Base-by-base conservation (phyloP, 2,113 vertebrate species). In the Thinocorus orbignyianus region DNA sequence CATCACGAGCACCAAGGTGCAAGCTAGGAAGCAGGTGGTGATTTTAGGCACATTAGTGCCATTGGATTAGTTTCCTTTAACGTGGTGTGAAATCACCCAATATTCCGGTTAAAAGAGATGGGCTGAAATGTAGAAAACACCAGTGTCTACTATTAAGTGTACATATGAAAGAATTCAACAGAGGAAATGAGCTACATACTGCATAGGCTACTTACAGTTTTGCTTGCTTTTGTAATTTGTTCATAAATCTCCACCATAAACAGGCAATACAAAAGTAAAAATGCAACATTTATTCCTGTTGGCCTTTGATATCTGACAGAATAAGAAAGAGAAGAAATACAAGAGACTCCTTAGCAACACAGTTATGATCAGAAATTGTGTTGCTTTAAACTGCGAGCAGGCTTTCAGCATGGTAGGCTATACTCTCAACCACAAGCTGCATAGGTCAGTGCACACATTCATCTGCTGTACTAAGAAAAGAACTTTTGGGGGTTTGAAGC, bases 361-460 rank as follows among this genome's bases (percentile, higher is more conserved):
- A 76, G 37, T 84, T 80, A 83, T 90, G 77, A 96, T 95, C 37
- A 90, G 79, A 86, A 96, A 86, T 66, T 42, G 49, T 73, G 72
- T 90, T 93, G 68, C 79, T 87, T 90, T 78, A 90, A 82, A 88
- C 66, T 1, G 6, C 11, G 44, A 92, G 25, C 87, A 85, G 84
- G 49, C 77, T 95, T 73, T 80, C 89, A 76, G 81, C 89, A 69
- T 91, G 87, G 81, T 89, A 88, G 70, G 89, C 57, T 77, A 6
- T 5, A 24, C 49, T 88, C 62, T 42, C 87, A 35, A 62, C 20
- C 71, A 74, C 12, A 55, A 92, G 61, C 90, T 94, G 80, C 70
- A 84, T 4, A 73, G 80, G 85, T 95, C 88, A 87, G 39, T 5
- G 57, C 69, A 74, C 71, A 39, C 44, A 37, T 85, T 84, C 86